These are phyloP conservation scores for Halictus ligatus DNA, from an alignment of 2,888 invertebrate species.

Conservation along the genomic window DNA sequence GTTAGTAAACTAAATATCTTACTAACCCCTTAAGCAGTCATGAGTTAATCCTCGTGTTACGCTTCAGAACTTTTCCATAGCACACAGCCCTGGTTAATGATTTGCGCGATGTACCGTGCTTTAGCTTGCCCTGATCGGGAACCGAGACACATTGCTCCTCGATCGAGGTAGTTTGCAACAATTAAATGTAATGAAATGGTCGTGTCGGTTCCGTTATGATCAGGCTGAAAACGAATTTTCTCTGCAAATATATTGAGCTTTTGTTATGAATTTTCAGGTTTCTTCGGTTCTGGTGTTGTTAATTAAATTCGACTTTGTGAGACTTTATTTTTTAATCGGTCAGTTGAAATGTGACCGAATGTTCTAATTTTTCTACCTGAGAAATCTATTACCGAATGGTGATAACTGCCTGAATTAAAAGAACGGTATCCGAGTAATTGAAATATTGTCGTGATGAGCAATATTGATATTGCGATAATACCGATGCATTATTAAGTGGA, in stretches of 20 bases:
- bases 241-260: too few relatives aligned
- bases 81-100: conserved; percentile 14
- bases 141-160: background rate
- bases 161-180: background rate
- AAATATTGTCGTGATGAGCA: conserved; percentile 13
- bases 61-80: conserved; percentile 63
- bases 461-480: conserved; percentile 33
- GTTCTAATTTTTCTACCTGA: background rate
- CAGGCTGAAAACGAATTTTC: too few relatives aligned
- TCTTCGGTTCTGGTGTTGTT: too few relatives aligned
- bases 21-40: conserved; percentile 79
- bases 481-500: conserved; percentile 36
- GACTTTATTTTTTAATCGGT: background rate
- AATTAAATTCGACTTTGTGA: too few relatives aligned
- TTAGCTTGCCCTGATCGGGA: background rate
- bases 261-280: too few relatives aligned
- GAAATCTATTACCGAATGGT: background rate
- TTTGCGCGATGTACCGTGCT: background rate
- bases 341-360: too few relatives aligned
- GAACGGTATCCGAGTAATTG: background rate
- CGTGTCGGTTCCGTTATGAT: too few relatives aligned
- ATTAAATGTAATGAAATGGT: background rate
- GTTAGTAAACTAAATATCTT: conserved; percentile 83
- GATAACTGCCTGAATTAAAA: background rate
- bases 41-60: conserved; percentile 61